Evolutionary conservation across 2,113 vertebrate genomes (phyloP), one percentile per base, ranked within the genome.

Genomic region (Fulica atra): DNA sequence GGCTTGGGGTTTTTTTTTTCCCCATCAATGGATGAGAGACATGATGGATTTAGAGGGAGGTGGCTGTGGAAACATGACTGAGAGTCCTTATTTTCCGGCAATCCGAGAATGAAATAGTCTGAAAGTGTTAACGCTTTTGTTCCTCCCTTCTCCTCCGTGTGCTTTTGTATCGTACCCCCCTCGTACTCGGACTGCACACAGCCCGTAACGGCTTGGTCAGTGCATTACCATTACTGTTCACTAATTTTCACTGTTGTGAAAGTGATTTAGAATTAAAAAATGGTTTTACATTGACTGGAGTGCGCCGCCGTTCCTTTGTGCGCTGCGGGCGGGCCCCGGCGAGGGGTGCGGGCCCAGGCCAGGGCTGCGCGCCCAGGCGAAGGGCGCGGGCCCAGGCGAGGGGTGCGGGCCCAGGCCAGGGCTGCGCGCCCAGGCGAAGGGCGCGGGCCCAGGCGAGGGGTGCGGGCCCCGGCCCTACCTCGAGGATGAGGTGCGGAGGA

Each of bases 221-320:
- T 95, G 96, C 93, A 71, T 93, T 93, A 93, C 93, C 85, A 63
- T 96, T 86, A 77, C 89, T 60, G 77, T 95, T 97, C 96, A 97
- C 95, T 97, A 93, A 98, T 98, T 98, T 98, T 98, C 98, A 98
- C 98, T 97, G 97, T 98, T 98, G 98, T 98, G 98, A 98, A 98
- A 98, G 97, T 97, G 94, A 98, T 96, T 97, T 98, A 97, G 96
- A 98, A 98, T 98, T 97, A 98, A 98, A 96, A 97, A 97, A 98
- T 92, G 96, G 97, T 98, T 98, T 98, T 98, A 97, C 96, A 98
- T 97, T 96, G 91, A 46, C 53, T 14, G 4, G 18, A 16, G 60
- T 36, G 69, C 48, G 31, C 72, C 18, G 89, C 88, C 11, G 0
- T 86, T 92, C 33, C 66, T 96, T 85, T 38, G 36, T 8, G 53